Evolutionary conservation across 2,888 invertebrate genomes (phyloP).

Genomic region (Gymnocheta viridis): DNA sequence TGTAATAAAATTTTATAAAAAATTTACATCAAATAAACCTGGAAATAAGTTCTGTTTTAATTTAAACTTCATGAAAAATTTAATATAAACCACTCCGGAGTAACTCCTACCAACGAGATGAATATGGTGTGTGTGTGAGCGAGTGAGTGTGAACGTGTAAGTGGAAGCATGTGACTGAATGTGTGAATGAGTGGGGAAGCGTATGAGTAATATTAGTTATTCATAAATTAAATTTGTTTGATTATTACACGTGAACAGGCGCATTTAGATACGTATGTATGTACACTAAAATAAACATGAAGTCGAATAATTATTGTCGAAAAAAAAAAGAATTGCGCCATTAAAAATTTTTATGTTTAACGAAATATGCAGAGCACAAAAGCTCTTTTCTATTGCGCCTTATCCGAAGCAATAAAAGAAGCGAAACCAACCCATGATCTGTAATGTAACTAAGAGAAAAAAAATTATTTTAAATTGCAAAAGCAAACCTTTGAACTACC

Average conservation of each 20-base stretch:
- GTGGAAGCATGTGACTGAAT: background rate
- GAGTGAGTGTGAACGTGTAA: background rate
- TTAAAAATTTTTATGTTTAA: too few relatives aligned
- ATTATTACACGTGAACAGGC: background rate
- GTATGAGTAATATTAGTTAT: constrained; percentile 38
- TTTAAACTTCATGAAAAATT: constrained; percentile 42
- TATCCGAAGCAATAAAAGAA: too few relatives aligned
- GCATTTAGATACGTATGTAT: background rate
- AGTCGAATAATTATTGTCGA: background rate
- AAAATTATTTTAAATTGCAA: too few relatives aligned
- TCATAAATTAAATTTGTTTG: constrained; percentile 22
- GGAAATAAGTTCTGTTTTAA: constrained; percentile 10
- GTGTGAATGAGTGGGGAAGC: background rate
- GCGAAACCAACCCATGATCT: too few relatives aligned
- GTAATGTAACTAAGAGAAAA: too few relatives aligned
- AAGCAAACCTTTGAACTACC: too few relatives aligned
- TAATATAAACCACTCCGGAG: background rate
- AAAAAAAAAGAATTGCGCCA: too few relatives aligned
- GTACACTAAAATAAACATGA: background rate
- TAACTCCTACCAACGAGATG: background rate
- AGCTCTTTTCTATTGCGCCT: too few relatives aligned
- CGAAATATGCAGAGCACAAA: too few relatives aligned
- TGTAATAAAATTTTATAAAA: background rate
- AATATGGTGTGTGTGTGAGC: background rate
- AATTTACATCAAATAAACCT: background rate